phyloP scores from a whole-genome alignment of 2,888 invertebrate species.

The Chydorus sphaericus region DNA sequence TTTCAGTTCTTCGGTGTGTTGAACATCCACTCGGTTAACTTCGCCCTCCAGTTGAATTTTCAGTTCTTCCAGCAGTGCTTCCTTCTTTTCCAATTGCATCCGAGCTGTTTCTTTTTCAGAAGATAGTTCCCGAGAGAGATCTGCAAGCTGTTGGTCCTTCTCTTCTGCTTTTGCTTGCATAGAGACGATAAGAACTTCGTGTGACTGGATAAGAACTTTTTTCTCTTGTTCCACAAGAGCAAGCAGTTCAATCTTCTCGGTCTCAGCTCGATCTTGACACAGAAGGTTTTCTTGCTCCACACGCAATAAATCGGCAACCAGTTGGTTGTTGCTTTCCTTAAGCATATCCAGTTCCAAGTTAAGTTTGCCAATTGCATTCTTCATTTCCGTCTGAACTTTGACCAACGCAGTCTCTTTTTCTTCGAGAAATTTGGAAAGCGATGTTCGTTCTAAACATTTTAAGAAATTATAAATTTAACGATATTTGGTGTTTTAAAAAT shows the following conservation, averaged over 20 bases:
- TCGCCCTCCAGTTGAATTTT: not conserved
- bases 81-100: not conserved
- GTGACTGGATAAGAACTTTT: not conserved
- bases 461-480: not conserved
- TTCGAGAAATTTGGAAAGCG: not conserved
- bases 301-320: not conserved
- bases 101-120: not conserved
- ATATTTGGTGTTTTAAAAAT: no score
- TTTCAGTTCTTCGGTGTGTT: not conserved
- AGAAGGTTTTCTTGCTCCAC: not conserved
- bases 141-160: not conserved
- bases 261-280: not conserved
- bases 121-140: not conserved
- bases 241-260: not conserved
- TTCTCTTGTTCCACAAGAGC: not conserved
- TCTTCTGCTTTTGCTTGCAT: not conserved
- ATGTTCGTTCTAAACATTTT: not conserved
- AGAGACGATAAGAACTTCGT: not conserved
- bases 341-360: not conserved
- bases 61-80: not conserved
- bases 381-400: not conserved
- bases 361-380: not conserved
- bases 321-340: not conserved
- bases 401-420: not conserved
- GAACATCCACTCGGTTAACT: not conserved